Base-by-base conservation (phyloP, 2,888 invertebrate genomes). In the Drosophila tripunctata region DNA sequence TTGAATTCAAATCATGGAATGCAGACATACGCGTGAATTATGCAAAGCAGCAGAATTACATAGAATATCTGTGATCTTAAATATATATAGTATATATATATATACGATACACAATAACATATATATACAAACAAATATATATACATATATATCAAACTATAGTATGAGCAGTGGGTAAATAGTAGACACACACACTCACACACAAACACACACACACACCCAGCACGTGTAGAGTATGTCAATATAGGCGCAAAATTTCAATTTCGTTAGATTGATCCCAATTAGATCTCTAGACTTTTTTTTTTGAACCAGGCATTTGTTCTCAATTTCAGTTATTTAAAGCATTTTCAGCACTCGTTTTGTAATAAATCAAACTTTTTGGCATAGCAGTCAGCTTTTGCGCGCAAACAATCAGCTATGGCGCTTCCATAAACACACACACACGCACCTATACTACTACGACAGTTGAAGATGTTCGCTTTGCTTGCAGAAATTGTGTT, bases 1-100 rank as follows among this genome's bases (percentile, higher is more conserved):
- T 43, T 52, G 17, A 57, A 60, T 57, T 56, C 48, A 75, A 65
- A 72, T 73, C 60, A 68, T 74, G 51, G 56, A 74, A 74, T 74
- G 63, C 74, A 74, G 74, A 72, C 74, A 71, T 74, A 72, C 74
- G 74, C 75, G 60, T 74, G 69, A 74, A 73, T 74, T 75, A 65
- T 75, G 67, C 72, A 68, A 67, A 78, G 71, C 76, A 82, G 83
- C 83, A 82, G 86, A 85, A 79, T 87, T 87, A 90, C 88, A 90
- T 90, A 91, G 90, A 89, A 91, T 90, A 91, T 91, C 91, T 91
- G 91, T 91, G 91, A 91, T 90, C 91, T 90, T 90, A 91, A 89
- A 90, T 90, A 91, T 91, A 90, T 10, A 27, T 89, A 89, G 90
- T 90, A 91, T 91, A 90, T 10, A 27, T 89, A 72, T 51, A 56